Evolutionary conservation across 2,797 vertebrate genomes (phyloP).

Genomic region (Epinephelus awoara): DNA sequence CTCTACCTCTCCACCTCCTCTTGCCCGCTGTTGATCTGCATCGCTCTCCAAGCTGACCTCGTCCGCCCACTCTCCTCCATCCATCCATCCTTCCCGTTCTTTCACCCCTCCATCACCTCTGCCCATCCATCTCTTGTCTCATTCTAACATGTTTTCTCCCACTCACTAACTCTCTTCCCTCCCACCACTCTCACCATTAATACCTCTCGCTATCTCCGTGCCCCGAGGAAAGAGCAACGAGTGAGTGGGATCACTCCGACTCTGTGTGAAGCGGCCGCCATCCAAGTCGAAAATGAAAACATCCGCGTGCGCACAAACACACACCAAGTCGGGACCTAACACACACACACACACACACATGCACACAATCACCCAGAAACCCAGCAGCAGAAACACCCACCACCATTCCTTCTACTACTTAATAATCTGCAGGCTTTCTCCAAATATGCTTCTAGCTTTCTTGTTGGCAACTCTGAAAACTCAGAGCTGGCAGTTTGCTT

Average conservation of each 20-base stretch:
- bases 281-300: constrained; percentile 64
- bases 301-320: constrained; percentile 13
- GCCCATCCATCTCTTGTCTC: constrained; percentile 31
- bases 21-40: constrained; percentile 52
- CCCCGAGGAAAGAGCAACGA: constrained; percentile 66
- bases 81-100: constrained; percentile 36
- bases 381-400: constrained; percentile 65
- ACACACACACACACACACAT: constrained; percentile 20
- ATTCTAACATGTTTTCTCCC: not conserved
- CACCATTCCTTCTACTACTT: constrained; percentile 31
- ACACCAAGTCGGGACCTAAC: not conserved
- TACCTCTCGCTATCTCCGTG: constrained; percentile 56
- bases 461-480: constrained; percentile 34
- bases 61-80: constrained; percentile 50
- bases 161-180: constrained; percentile 45
- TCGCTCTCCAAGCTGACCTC: constrained; percentile 51
- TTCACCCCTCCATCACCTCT: constrained; percentile 35
- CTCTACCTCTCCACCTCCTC: constrained; percentile 33
- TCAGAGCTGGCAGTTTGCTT: constrained; percentile 27
- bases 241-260: constrained; percentile 60
- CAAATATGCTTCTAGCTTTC: constrained; percentile 50
- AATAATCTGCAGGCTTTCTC: constrained; percentile 53
- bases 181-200: constrained; percentile 70
- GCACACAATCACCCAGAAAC: constrained; percentile 20
- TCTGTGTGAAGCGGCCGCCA: constrained; percentile 32